Evolutionary conservation across 2,888 invertebrate genomes (phyloP), one percentile per base, ranked within the genome.

Genomic region (Phaedon cochleariae): DNA sequence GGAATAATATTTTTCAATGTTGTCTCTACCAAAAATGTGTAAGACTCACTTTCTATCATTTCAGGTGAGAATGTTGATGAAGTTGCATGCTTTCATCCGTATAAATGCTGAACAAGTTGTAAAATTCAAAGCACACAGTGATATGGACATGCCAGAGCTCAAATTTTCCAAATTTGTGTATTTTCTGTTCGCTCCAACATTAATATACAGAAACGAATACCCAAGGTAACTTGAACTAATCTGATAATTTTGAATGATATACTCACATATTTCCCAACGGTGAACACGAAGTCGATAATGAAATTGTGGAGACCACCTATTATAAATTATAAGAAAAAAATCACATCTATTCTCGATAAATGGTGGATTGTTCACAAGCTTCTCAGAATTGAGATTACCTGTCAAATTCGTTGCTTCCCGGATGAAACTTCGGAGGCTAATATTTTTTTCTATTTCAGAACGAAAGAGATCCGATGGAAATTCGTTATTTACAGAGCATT

Each of bases 141-240:
- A 73, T n/a, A 62, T 79, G 17, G 45, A 54, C 1, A 65, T 75
- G 18, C 10, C 21, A 4, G 75, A 87, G 46, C 89, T 95, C 0
- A 85, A 87, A 9, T 90, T 95, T 79, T 86, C 87, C 0, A 89
- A 92, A 69, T 96, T 90, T 80, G 74, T 94, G 0, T 96, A 94
- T 80, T 97, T 93, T 80, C 84, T 94, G 55, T 96, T 96, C 81
- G 94, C 92, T 0, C 96, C 96, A 2, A 95, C 96, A 0, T 86
- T 96, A 0, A 84, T 95, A 6, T 95, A 94, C 81, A 87, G 91
- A 74, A 93, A 96, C 77, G 84, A 85, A 65, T 97, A 97, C 84
- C 96, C 96, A 20, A 89, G 92, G 93, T 91, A n/a, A 48, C 20
- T 18, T 2, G 10, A 48, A 48, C 2, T 9, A 73, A 82, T 0